A percentile compares a stretch with the other conserved stretches of the same genome.
Conservation (phyloP, 2,113 vertebrate species). For the Tetrax tetrax region DNA sequence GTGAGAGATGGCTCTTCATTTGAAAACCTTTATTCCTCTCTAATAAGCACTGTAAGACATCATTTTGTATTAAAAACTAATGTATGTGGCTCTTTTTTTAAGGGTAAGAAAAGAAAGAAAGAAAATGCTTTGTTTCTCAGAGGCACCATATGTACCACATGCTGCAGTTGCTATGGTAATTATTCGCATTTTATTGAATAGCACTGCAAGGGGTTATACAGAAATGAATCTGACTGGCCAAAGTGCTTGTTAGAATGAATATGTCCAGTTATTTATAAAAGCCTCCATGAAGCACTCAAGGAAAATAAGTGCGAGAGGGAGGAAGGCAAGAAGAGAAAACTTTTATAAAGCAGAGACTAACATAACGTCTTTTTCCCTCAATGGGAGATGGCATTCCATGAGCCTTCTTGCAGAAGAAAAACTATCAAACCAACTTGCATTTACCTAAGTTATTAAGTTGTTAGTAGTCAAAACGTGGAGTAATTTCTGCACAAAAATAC, state of each 20-base stretch:
- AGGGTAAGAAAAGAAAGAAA: slow-evolving; percentile 30
- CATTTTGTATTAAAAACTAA: slow-evolving; percentile 70
- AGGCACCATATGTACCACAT: slow-evolving; percentile 66
- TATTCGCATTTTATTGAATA: slow-evolving; percentile 78
- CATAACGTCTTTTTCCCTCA: neutral
- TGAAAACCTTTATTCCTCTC: slow-evolving; percentile 14
- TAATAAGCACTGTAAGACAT: slow-evolving; percentile 63
- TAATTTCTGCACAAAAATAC: neutral
- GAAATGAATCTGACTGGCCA: slow-evolving; percentile 70
- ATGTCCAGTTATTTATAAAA: slow-evolving; percentile 76
- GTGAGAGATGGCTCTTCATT: neutral
- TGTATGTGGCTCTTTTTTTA: slow-evolving; percentile 22
- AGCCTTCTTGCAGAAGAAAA: neutral
- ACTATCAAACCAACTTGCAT: neutral
- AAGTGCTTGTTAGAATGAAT: slow-evolving; percentile 60
- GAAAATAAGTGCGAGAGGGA: slow-evolving; percentile 22
- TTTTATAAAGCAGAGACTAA: neutral
- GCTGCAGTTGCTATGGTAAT: slow-evolving; percentile 83
- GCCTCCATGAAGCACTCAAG: slow-evolving; percentile 52
- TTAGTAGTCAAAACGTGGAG: neutral
- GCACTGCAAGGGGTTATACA: slow-evolving; percentile 73
- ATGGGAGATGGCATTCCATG: neutral
- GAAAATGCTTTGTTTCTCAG: slow-evolving; percentile 76
- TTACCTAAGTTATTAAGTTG: neutral
- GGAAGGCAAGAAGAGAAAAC: neutral